phyloP scores from a whole-genome alignment of 2,797 vertebrate species.

The Crenuchus spilurus region DNA sequence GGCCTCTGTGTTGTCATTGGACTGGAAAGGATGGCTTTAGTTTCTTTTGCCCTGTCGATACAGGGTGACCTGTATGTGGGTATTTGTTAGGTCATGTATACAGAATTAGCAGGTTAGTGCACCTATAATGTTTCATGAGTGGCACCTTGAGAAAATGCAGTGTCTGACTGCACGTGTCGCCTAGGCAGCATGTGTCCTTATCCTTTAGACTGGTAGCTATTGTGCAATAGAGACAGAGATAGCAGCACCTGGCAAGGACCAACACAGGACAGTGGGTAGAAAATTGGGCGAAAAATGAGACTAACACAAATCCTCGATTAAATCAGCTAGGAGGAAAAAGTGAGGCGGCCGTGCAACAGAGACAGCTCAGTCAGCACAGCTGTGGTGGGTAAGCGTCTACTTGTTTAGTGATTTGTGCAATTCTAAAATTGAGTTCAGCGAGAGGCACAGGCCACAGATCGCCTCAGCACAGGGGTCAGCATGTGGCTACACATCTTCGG shows the following conservation, averaged over 20 bases:
- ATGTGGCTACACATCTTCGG: constrained; percentile 38
- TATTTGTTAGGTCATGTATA: background rate
- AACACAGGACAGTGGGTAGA: constrained; percentile 2
- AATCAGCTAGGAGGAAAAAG: constrained; percentile 35
- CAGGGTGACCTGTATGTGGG: background rate
- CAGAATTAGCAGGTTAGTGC: background rate
- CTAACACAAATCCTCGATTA: constrained; percentile 17
- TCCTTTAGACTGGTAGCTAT: background rate
- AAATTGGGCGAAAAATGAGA: background rate
- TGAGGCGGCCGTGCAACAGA: background rate
- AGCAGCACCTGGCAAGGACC: background rate
- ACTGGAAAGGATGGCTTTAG: background rate
- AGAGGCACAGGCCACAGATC: constrained; percentile 48
- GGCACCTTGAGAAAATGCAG: constrained; percentile 3
- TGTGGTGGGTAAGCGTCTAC: constrained; percentile 22
- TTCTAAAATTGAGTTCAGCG: constrained; percentile 59
- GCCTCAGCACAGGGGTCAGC: constrained; percentile 37
- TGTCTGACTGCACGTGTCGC: background rate
- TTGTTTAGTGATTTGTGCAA: constrained; percentile 53
- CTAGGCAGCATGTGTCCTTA: background rate
- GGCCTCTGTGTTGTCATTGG: background rate
- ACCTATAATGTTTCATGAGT: constrained; percentile 8
- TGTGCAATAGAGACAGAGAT: background rate
- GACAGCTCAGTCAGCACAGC: constrained; percentile 28
- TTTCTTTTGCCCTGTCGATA: background rate